These are phyloP conservation scores for Latrodectus hesperus DNA, from an alignment of 2,888 invertebrate species.

Conservation along the genomic window DNA sequence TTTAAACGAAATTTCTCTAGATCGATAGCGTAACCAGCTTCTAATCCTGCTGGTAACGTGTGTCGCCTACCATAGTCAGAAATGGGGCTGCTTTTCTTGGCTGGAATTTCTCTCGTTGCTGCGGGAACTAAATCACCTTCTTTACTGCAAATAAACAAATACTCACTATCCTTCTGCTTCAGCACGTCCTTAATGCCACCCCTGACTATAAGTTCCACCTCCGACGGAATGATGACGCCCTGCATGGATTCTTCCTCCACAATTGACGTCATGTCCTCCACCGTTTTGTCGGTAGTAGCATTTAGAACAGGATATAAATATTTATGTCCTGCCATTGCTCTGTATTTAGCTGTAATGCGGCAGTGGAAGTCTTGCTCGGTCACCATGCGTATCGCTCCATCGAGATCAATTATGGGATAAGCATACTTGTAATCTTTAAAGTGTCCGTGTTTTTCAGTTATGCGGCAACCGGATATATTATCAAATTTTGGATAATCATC, in stretches of 20 bases:
- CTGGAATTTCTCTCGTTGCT: constrained; percentile 43
- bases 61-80: constrained; percentile 33
- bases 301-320: constrained; percentile 86
- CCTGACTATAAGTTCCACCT: constrained; percentile 65
- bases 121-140: constrained; percentile 61
- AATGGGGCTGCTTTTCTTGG: background rate
- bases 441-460: constrained; percentile 81
- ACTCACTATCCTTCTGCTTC: constrained; percentile 44
- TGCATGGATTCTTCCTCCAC: constrained; percentile 50
- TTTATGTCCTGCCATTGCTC: constrained; percentile 75
- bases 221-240: constrained; percentile 61
- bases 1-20: constrained; percentile 6
- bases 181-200: constrained; percentile 63
- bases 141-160: constrained; percentile 59
- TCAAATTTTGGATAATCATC: constrained; percentile 55
- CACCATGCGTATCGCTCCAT: constrained; percentile 54
- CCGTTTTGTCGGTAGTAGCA: constrained; percentile 79
- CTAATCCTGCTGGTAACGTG: constrained; percentile 47
- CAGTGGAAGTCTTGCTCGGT: constrained; percentile 70
- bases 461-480: constrained; percentile 69
- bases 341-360: constrained; percentile 64
- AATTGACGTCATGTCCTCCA: constrained; percentile 37
- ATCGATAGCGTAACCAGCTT: constrained; percentile 20
- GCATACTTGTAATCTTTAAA: constrained; percentile 84
- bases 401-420: constrained; percentile 78